Evolutionary conservation across 2,797 vertebrate genomes (phyloP).

Genomic region (Tinamus major): DNA sequence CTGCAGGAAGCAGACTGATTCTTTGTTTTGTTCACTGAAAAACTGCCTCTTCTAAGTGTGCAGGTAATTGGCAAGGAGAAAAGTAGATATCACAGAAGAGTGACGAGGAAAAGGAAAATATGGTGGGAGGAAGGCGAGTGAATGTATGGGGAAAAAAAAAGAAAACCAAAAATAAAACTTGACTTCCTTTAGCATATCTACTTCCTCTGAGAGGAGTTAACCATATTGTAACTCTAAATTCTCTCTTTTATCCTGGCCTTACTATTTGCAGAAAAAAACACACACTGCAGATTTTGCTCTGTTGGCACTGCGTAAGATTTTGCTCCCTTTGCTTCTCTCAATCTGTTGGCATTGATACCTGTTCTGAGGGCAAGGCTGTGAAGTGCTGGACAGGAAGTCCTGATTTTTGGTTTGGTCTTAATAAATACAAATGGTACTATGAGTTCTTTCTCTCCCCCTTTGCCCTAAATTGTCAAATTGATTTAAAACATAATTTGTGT

Average conservation of each 20-base stretch:
- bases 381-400: not conserved
- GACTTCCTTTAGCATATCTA: not conserved
- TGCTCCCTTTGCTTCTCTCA: not conserved
- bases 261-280: not conserved
- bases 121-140: not conserved
- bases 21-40: not conserved
- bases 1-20: fast-evolving
- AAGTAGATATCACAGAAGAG: not conserved
- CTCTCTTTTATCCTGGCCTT: not conserved
- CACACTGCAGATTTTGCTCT: not conserved
- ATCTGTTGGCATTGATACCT: not conserved
- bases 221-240: not conserved
- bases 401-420: not conserved
- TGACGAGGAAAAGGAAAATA: not conserved
- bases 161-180: not conserved
- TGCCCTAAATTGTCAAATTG: not conserved
- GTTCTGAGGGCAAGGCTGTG: not conserved
- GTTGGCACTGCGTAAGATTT: not conserved
- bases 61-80: not conserved
- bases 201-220: not conserved
- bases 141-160: not conserved
- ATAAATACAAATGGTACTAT: not conserved
- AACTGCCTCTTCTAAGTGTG: not conserved
- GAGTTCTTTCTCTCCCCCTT: not conserved
- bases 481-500: not conserved